Base-by-base conservation (phyloP, 2,797 vertebrate species). In the Peromyscus eremicus region DNA sequence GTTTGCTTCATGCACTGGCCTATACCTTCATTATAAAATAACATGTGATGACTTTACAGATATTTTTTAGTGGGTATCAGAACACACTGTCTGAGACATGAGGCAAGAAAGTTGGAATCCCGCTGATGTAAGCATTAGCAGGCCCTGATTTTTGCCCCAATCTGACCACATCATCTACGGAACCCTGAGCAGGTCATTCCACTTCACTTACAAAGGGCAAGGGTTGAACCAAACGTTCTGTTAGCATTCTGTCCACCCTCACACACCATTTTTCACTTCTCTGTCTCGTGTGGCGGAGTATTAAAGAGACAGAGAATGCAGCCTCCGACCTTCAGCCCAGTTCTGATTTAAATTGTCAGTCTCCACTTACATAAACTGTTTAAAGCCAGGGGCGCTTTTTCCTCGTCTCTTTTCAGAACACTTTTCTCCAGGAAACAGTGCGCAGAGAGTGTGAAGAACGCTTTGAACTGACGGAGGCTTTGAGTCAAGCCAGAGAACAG, bases 401-500 rank as follows among this genome's bases (percentile, higher is more conserved):
- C 2, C 13, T n/a, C 37, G 11, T 93, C 76, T 98, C 81, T 96
- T 98, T 98, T 75, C 98, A 99, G 99, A 99, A 99, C 88, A 62
- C 94, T 8, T 97, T 99, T 90, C 99, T 99, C 93, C 99, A 99
- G 98, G 99, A 99, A 95, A 99, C 99, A 0, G 99, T 99, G 76
- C 99, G 99, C 46, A 98, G 98, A 68, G 99, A 99, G 98, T 99
- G 99, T 94, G 99, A 99, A 98, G 99, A 99, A 98, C 99, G 99
- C 96, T 99, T 98, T 95, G 99, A 99, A 95, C 99, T 99, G 96
- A 99, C 99, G 0, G 99, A 99, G 27, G 99, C 99, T 27, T 97
- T 99, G 97, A 98, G 98, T 96, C 98, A 97, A 76, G 98, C 99
- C 95, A 98, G 98, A 77, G 99, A 99, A 94, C 98, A 99, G 98